Conservation (phyloP, 2,113 vertebrate species). For the Hiodon tergisus region DNA sequence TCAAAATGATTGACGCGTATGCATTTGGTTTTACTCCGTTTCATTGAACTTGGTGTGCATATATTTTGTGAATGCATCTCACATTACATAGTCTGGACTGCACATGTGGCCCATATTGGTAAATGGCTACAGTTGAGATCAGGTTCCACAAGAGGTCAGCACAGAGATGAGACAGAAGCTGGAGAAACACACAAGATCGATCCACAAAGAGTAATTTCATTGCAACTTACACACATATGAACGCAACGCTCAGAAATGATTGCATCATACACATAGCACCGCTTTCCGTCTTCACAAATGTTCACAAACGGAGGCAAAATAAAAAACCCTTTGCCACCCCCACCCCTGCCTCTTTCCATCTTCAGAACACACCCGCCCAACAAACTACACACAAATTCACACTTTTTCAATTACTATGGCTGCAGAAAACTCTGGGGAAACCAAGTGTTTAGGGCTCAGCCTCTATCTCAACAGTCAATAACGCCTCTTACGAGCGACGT, state of each 20-base stretch:
- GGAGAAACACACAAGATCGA: not conserved
- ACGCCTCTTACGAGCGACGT: slow-evolving; percentile 73
- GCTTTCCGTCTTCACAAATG: too few species aligned
- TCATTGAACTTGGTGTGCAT: too few species aligned
- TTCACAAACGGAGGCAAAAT: too few species aligned
- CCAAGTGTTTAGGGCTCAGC: slow-evolving; percentile 62
- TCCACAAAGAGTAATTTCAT: not conserved
- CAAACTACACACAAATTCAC: slow-evolving; percentile 51
- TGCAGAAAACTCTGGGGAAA: slow-evolving; percentile 64
- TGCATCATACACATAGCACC: too few species aligned
- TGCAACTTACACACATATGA: not conserved
- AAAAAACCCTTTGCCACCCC: not conserved
- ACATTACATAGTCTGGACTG: too few species aligned
- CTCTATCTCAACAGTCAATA: slow-evolving; percentile 75
- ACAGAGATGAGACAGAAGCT: not conserved
- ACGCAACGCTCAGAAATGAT: too few species aligned
- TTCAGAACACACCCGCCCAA: slow-evolving; percentile 24
- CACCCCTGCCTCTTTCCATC: not conserved
- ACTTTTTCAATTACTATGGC: slow-evolving; percentile 70
- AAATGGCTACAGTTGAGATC: not conserved
- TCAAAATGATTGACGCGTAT: too few species aligned
- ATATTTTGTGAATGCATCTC: too few species aligned
- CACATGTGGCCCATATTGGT: too few species aligned
- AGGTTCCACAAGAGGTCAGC: slow-evolving; percentile 12
- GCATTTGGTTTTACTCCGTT: too few species aligned